Conservation (phyloP, 1,140 invertebrate species). For the Oreohelix idahoensis region DNA sequence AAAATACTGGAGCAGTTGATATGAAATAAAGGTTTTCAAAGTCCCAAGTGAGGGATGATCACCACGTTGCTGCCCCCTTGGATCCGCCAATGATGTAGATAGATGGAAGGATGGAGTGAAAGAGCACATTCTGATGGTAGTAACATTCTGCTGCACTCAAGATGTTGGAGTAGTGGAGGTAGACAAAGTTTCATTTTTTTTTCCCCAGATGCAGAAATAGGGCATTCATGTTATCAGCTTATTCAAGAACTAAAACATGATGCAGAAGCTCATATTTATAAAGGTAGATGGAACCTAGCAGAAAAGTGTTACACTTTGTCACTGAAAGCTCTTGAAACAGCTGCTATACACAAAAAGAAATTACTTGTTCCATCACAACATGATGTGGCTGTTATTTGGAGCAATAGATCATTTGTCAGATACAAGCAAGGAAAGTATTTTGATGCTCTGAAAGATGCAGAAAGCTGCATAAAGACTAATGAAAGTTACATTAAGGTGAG, state of each 20-base stretch:
- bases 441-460: constrained; percentile 16
- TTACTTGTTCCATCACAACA: not conserved
- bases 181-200: not conserved
- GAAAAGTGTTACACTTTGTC: constrained; percentile 22
- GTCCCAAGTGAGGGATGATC: no score
- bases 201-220: not conserved
- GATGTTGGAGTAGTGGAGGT: no score
- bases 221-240: not conserved
- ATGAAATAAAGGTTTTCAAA: not conserved
- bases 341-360: not conserved
- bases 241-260: constrained; percentile 4
- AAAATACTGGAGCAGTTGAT: not conserved
- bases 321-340: not conserved
- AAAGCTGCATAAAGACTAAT: not conserved
- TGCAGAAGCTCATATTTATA: constrained; percentile 4
- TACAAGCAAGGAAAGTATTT: not conserved
- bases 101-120: not conserved
- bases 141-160: no score
- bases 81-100: no score
- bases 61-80: no score
- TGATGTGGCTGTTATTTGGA: constrained; percentile 6
- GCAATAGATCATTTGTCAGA: constrained; percentile 25
- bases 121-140: no score
- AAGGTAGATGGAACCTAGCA: not conserved
- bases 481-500: not conserved